These are phyloP conservation scores for Cepphus grylle DNA, from an alignment of 2,113 vertebrate genomes.

Conservation along the genomic window DNA sequence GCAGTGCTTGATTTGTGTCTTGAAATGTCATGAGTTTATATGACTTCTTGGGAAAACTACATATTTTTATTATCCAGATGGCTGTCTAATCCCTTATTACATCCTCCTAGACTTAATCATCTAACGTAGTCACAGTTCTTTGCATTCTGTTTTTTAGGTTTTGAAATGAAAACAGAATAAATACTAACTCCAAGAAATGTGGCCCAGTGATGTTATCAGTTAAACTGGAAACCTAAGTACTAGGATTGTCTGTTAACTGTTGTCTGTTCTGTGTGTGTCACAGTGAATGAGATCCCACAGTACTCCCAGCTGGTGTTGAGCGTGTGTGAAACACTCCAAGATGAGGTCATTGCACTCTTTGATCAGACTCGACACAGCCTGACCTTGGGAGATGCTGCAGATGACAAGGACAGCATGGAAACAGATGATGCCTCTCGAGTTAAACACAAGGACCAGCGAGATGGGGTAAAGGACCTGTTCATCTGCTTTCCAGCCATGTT, in stretches of 20 bases:
- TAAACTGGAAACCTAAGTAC: background rate
- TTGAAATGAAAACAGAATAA: background rate
- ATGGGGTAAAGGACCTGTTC: conserved; percentile 78
- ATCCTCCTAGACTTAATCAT: background rate
- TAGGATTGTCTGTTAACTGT: background rate
- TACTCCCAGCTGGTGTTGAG: conserved; percentile 91
- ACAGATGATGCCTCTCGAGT: conserved; percentile 82
- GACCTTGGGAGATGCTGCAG: conserved; percentile 54
- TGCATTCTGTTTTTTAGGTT: background rate
- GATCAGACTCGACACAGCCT: conserved; percentile 87
- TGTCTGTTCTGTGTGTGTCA: background rate
- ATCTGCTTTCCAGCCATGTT: background rate
- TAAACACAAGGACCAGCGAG: conserved; percentile 89
- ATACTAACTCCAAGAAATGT: background rate
- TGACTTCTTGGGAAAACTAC: background rate
- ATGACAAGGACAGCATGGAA: conserved; percentile 97
- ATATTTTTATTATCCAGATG: background rate
- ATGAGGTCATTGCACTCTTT: conserved; percentile 85
- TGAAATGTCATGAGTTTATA: background rate
- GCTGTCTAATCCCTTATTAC: background rate
- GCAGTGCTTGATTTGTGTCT: background rate
- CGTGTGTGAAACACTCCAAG: conserved; percentile 91
- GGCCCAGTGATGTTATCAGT: background rate
- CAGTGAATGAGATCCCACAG: conserved; percentile 91
- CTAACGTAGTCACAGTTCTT: background rate